These are phyloP conservation scores for Macheiramphus alcinus DNA, from an alignment of 2,113 vertebrate genomes.

Conservation along the genomic window DNA sequence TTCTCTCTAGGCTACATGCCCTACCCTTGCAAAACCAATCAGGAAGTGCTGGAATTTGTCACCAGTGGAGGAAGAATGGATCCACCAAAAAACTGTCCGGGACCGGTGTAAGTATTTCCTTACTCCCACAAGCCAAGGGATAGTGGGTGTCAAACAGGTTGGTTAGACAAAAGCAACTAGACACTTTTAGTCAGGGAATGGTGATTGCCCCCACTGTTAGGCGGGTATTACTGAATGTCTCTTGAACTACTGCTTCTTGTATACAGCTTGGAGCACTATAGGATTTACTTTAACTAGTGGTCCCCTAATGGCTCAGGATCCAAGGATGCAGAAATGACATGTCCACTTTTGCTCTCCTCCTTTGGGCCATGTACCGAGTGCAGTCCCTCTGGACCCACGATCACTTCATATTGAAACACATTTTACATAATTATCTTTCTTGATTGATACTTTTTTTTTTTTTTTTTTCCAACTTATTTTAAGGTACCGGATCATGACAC, in stretches of 20 bases:
- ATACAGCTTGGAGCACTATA: background rate
- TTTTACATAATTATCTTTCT: background rate
- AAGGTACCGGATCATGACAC: slow-evolving; percentile 91
- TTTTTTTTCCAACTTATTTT: background rate
- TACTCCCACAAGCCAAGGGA: background rate
- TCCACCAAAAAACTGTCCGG: slow-evolving; percentile 86
- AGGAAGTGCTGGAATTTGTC: slow-evolving; percentile 91
- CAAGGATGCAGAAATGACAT: background rate
- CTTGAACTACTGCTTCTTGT: background rate
- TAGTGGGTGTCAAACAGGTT: background rate
- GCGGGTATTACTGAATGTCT: background rate
- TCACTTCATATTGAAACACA: background rate
- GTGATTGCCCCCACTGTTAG: background rate
- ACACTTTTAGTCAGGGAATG: background rate
- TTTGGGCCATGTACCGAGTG: background rate
- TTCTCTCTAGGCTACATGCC: slow-evolving; percentile 93
- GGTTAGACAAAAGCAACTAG: background rate
- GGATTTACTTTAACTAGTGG: background rate
- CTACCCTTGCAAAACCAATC: slow-evolving; percentile 89
- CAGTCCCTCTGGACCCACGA: background rate
- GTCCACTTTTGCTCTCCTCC: background rate
- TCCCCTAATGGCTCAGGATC: background rate
- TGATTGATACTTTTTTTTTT: background rate
- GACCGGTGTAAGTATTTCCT: slow-evolving; percentile 85
- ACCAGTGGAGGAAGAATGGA: slow-evolving; percentile 88